Percentiles rank a stretch among this genome's conserved stretches.
phyloP scores from a whole-genome alignment of 2,888 invertebrate genomes.

The Ptychoptera contaminata region DNA sequence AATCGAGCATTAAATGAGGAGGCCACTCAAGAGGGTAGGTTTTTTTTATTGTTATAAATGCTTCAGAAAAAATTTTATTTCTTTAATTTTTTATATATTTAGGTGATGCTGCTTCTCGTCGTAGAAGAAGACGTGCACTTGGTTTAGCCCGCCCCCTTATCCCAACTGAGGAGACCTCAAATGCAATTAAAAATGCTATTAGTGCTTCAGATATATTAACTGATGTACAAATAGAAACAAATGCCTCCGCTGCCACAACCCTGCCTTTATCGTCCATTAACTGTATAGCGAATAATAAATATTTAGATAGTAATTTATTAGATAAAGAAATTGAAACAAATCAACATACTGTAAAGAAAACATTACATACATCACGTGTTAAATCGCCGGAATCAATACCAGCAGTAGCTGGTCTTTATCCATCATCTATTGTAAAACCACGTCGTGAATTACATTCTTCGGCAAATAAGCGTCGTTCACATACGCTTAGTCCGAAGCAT shows the following conservation, averaged over 20 bases:
- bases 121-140: conserved; percentile 27
- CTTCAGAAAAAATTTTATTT: background rate
- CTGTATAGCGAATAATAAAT: no score
- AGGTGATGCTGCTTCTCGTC: conserved; percentile 29
- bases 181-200: conserved; percentile 22
- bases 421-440: no score
- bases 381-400: no score
- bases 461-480: background rate
- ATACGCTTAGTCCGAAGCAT: background rate
- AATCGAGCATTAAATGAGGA: conserved; percentile 38
- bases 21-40: conserved; percentile 27
- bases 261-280: no score
- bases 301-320: no score
- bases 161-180: conserved; percentile 20
- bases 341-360: no score
- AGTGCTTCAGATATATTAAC: no score
- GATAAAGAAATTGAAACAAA: no score
- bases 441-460: background rate
- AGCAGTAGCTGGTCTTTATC: no score
- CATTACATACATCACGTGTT: no score
- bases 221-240: no score
- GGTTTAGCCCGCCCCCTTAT: conserved; percentile 25
- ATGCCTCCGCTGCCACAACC: no score
- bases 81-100: conserved; percentile 12
- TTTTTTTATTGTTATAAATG: background rate